Conservation (phyloP, 2,797 vertebrate genomes). For the Emydoidea blandingii region DNA sequence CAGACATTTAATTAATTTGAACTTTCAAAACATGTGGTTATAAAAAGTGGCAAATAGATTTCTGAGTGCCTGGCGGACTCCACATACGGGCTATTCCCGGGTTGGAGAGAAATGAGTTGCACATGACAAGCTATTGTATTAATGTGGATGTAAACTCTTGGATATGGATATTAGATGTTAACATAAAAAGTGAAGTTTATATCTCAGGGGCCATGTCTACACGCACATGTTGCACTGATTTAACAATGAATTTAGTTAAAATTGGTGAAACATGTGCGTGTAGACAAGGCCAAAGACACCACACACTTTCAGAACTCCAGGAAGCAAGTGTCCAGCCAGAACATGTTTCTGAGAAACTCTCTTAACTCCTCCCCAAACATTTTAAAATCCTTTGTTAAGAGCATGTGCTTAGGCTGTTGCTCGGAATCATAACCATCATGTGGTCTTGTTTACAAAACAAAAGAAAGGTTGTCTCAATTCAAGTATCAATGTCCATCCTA, state of each 20-base stretch:
- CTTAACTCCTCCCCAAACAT: not conserved
- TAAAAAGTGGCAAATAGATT: not conserved
- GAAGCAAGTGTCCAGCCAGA: not conserved
- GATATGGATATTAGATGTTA: not conserved
- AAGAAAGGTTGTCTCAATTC: constrained; percentile 23
- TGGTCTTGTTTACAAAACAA: not conserved
- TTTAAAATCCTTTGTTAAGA: not conserved
- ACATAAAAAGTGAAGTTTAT: not conserved
- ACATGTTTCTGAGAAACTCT: not conserved
- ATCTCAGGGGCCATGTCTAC: not conserved
- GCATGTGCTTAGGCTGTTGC: not conserved
- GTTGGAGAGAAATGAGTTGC: not conserved
- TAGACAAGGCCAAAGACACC: not conserved
- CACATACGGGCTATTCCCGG: not conserved
- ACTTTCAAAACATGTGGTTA: not conserved
- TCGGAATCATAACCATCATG: not conserved
- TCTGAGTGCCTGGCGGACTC: not conserved
- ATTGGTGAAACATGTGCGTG: not conserved
- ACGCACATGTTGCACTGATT: rapidly evolving
- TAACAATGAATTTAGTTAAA: not conserved
- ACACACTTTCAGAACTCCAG: not conserved
- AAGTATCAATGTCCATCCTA: not conserved
- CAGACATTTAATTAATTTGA: not conserved
- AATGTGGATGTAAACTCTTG: not conserved
- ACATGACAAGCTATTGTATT: not conserved